Conservation (phyloP, 2,797 vertebrate species). For the Vespertilio murinus region DNA sequence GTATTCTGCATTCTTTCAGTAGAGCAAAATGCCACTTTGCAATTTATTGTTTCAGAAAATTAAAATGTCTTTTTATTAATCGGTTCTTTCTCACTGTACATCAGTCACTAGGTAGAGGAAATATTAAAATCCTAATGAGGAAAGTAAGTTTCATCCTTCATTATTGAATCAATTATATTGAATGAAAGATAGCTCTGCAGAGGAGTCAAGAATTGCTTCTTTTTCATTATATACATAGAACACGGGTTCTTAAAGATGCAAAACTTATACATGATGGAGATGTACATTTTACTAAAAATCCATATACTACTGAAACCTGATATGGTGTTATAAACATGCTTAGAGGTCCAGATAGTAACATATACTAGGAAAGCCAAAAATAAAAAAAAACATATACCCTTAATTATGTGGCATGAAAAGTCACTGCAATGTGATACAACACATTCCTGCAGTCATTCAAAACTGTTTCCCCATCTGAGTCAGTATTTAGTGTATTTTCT, state of each 20-base stretch:
- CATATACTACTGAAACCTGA: background rate
- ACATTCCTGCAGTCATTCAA: slow-evolving; percentile 71
- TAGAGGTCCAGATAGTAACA: slow-evolving; percentile 29
- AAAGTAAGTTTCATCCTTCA: slow-evolving; percentile 59
- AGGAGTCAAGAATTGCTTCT: slow-evolving; percentile 7
- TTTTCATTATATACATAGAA: background rate
- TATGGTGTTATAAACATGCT: background rate
- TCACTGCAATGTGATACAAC: slow-evolving; percentile 63
- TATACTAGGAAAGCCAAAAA: slow-evolving; percentile 51
- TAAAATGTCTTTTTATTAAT: slow-evolving; percentile 60
- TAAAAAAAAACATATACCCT: background rate
- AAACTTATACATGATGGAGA: slow-evolving; percentile 37
- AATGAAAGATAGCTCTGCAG: slow-evolving; percentile 54
- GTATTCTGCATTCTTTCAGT: background rate
- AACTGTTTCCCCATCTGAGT: slow-evolving; percentile 70
- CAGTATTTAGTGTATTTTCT: background rate
- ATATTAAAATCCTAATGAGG: slow-evolving; percentile 57
- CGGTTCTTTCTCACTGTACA: slow-evolving; percentile 42
- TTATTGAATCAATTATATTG: slow-evolving; percentile 47
- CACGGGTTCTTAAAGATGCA: slow-evolving; percentile 26
- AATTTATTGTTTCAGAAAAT: slow-evolving; percentile 56
- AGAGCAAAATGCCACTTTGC: background rate
- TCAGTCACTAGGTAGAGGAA: slow-evolving; percentile 57
- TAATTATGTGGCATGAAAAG: slow-evolving; percentile 61
- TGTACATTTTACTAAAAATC: slow-evolving; percentile 68